These are phyloP conservation scores for Monodelphis domestica DNA, from an alignment of 2,797 vertebrate species.

Conservation along the genomic window DNA sequence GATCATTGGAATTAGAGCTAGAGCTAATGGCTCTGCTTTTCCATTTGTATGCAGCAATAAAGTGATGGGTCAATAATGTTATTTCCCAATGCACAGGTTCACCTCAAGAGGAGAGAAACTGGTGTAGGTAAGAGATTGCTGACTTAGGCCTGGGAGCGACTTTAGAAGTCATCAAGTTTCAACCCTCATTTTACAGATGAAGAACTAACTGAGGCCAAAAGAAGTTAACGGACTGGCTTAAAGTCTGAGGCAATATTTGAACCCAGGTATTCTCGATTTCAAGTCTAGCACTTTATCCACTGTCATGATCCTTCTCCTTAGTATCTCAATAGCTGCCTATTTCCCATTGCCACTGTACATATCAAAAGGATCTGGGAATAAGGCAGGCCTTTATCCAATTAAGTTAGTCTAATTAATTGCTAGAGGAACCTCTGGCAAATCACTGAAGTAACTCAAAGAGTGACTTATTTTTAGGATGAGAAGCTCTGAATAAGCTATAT, in stretches of 20 bases:
- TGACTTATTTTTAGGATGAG: background rate
- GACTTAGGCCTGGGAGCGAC: background rate
- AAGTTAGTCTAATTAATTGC: background rate
- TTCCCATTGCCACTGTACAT: conserved; percentile 13
- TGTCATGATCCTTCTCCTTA: background rate
- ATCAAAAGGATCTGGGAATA: background rate
- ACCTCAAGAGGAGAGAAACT: background rate
- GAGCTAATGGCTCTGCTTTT: background rate
- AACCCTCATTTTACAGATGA: background rate
- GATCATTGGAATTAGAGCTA: background rate
- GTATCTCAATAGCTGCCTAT: background rate
- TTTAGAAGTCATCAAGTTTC: background rate
- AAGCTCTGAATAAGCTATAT: background rate
- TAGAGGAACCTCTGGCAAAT: background rate
- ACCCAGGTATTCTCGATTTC: background rate
- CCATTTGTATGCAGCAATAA: background rate
- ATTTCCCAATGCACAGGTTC: background rate
- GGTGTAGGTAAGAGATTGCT: background rate
- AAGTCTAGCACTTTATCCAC: background rate
- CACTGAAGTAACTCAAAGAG: background rate
- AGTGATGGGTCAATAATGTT: background rate
- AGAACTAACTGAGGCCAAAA: background rate
- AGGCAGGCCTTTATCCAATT: background rate
- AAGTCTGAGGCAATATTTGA: background rate
- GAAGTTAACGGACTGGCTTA: background rate